Base-by-base conservation (phyloP, 2,113 vertebrate genomes). In the Eptatretus burgeri region DNA sequence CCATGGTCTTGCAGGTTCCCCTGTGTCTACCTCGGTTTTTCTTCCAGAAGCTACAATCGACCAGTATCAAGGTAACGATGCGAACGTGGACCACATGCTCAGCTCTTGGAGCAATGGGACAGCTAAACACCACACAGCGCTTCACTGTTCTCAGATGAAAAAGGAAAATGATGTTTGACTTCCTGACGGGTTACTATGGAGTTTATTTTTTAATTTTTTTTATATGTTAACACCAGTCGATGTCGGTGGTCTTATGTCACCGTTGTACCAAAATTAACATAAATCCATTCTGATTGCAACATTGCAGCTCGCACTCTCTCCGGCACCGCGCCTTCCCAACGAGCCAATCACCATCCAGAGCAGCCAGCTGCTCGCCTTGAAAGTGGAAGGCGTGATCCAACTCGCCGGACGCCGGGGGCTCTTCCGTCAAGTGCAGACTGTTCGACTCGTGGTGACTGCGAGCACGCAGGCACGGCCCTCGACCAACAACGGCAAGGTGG, bases 21-120 rank as follows among this genome's bases (percentile, higher is more conserved):
- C 78, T 98, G 66, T 94, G 87, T 2, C 84, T 96, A 73, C 86
- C 95, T 73, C 85, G 91, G 65, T 91, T 95, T 68, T 98, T 96
- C 64, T 98, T 98, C 73, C 91, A 98, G 68, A 98, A 94, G 72
- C 77, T 94, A 41, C 91, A 98, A 64, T 91, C 91, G 53, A 98
- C 89, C 66, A 98, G 91, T 70, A 94, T 98, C 66, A 98, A 98
- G 80, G 91, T 83, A 74, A 41, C 27, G 3, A 7, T 41, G 27
- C 27, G 27, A 41, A 41, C 27, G 27, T 41, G 27, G 27, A 41
- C 27, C 27, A 41, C 27, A 41, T 41, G 27, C 27, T 7, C 3
- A 41, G 27, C 27, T 41, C 27, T 41, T 41, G 27, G 27, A 41
- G 27, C 27, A 41, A 41, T 41, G 27, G 27, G 27, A n/a, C n/a